phyloP scores from a whole-genome alignment of 2,888 invertebrate species.

The Exocentrus adspersus region DNA sequence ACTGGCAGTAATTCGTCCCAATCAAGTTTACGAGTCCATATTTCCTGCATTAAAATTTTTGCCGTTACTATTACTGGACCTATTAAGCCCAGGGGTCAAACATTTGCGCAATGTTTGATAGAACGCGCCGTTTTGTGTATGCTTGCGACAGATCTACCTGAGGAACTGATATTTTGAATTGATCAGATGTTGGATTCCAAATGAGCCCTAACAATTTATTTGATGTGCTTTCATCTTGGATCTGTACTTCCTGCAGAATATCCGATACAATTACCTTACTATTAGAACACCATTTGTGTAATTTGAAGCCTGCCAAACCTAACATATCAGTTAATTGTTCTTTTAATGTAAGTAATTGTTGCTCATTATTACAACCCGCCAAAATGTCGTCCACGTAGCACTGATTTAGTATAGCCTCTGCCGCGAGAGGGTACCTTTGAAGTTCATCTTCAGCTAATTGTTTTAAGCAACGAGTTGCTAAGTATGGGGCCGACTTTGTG shows the following conservation, averaged over 20 bases:
- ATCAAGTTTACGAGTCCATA: conserved; percentile 2
- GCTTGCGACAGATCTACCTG: background rate
- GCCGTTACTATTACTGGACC: background rate
- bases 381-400: conserved; percentile 36
- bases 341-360: background rate
- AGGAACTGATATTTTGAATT: conserved; percentile 6
- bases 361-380: conserved; percentile 20
- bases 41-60: conserved; percentile 8
- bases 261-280: background rate
- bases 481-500: conserved; percentile 25
- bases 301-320: background rate
- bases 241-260: background rate
- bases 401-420: conserved; percentile 14
- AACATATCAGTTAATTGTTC: conserved; percentile 7
- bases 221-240: conserved; percentile 11
- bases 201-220: conserved; percentile 6
- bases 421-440: conserved; percentile 9
- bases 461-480: conserved; percentile 19
- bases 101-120: background rate
- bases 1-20: background rate
- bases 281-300: conserved; percentile 25
- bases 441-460: background rate
- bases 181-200: conserved; percentile 6
- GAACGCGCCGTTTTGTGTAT: background rate
- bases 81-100: conserved; percentile 15